Percentiles rank a stretch among this genome's conserved stretches.
phyloP scores from a whole-genome alignment of 2,888 invertebrate species.

The Drosophila gaucha region DNA sequence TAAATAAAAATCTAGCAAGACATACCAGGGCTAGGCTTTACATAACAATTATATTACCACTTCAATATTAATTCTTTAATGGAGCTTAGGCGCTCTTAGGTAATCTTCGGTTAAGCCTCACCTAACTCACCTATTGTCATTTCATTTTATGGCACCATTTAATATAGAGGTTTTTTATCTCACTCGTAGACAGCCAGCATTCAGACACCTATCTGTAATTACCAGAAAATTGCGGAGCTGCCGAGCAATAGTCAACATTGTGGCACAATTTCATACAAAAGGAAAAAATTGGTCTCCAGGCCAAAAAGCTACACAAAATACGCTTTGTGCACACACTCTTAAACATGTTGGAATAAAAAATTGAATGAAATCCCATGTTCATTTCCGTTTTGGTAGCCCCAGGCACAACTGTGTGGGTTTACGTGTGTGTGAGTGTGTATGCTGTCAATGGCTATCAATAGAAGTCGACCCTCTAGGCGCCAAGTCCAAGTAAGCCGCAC shows the following conservation, averaged over 20 bases:
- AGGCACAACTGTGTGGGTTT: conserved; percentile 30
- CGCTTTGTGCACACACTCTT: conserved; percentile 26
- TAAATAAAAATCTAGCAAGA: too few species aligned
- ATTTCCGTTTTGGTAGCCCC: conserved; percentile 58
- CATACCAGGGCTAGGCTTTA: too few species aligned
- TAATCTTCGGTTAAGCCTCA: not conserved
- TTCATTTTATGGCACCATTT: conserved; percentile 25
- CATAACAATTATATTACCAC: not conserved
- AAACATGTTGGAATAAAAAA: conserved; percentile 39
- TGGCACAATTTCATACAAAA: conserved; percentile 27
- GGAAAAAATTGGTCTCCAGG: conserved; percentile 13
- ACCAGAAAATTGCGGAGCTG: conserved; percentile 67
- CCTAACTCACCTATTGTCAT: not conserved
- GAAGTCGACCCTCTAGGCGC: conserved; percentile 58
- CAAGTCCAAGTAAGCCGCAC: conserved; percentile 65
- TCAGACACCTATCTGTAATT: conserved; percentile 54
- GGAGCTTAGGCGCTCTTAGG: not conserved
- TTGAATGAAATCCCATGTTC: conserved; percentile 67
- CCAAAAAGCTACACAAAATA: conserved; percentile 24
- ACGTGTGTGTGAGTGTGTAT: conserved; percentile 4
- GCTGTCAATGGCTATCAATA: conserved; percentile 70
- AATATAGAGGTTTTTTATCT: conserved; percentile 15
- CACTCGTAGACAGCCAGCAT: conserved; percentile 9
- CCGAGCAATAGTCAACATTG: conserved; percentile 43
- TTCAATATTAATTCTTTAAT: not conserved